Base-by-base conservation (phyloP, 30 jellyfish, hydroid and myxozoan species). In the Chironex yamaguchii region DNA sequence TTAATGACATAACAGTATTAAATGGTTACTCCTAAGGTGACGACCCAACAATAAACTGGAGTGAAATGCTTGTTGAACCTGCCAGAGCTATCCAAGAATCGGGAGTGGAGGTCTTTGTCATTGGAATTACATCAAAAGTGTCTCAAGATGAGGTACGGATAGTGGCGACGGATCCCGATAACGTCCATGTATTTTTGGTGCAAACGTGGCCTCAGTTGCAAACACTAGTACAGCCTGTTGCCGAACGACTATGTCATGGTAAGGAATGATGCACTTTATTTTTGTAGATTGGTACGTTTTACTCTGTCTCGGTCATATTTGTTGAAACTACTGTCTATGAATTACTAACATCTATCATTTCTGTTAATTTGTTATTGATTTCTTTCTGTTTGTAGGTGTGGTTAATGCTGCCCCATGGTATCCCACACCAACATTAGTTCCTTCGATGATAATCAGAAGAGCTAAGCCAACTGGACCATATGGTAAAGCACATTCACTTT, bases 31-130 rank as follows among this genome's bases (percentile, higher is more conserved):
- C n/a, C n/a, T 28, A 32, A 89, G 97, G 97, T 0, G 93, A 89
- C 32, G 98, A 93, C 69, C 98, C 97, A 13, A 76, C 98, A 1
- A 83, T 93, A 25, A 84, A 93, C 78, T 93, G 98, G 98, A 64
- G 93, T 51, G 96, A 87, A 54, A 76, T 87, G 92, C 64, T 87
- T 6, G 90, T 82, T 29, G 98, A 93, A 49, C 98, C 98, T 1
- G 89, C 98, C 1, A 79, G 95, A n/a, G 90, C 89, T 30, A 73
- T 93, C 24, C 95, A 85, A 53, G 90, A 83, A 31, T 85, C 89
- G 49, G 98, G 98, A 4, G 97, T 93, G 26, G 95, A 93, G 9
- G 95, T 93, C 1, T 93, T 87, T 64, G 96, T 89, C 0, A 81
- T 93, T 26, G 98, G 98, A 6, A 89, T 88, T 13, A 87, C 98